Conservation (phyloP, 2,797 vertebrate species). For the Columba guinea region DNA sequence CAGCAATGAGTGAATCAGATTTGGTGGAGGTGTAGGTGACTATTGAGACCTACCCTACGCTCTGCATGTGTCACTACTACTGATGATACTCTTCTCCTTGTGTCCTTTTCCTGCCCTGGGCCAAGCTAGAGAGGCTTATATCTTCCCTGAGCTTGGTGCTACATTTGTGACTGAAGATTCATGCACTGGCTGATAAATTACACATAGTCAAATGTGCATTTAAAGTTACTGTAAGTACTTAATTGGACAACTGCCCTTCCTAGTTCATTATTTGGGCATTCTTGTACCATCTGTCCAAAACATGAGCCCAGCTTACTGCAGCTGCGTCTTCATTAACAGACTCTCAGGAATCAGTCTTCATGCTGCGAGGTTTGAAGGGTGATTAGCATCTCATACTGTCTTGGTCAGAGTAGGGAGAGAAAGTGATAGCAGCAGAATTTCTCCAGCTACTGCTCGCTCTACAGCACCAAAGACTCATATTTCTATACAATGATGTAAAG, state of each 20-base stretch:
- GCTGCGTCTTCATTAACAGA: slow-evolving; percentile 32
- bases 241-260: slow-evolving; percentile 37
- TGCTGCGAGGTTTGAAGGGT: neutral
- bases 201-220: neutral
- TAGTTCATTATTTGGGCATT: slow-evolving; percentile 27
- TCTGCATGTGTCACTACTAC: neutral
- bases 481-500: neutral
- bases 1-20: neutral
- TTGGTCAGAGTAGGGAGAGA: neutral
- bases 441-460: neutral
- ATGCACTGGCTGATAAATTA: neutral
- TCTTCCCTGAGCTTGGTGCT: neutral
- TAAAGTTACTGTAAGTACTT: slow-evolving; percentile 30
- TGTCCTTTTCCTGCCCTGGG: neutral
- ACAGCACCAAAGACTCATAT: neutral
- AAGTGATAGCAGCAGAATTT: neutral
- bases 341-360: neutral
- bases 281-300: slow-evolving; percentile 25
- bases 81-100: neutral
- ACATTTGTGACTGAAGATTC: neutral
- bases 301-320: neutral
- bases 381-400: neutral
- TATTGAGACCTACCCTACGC: neutral
- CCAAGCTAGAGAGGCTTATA: neutral
- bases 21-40: neutral